Evolutionary conservation across 2,797 vertebrate species (phyloP).

Genomic region (Silurus lanzhouensis): DNA sequence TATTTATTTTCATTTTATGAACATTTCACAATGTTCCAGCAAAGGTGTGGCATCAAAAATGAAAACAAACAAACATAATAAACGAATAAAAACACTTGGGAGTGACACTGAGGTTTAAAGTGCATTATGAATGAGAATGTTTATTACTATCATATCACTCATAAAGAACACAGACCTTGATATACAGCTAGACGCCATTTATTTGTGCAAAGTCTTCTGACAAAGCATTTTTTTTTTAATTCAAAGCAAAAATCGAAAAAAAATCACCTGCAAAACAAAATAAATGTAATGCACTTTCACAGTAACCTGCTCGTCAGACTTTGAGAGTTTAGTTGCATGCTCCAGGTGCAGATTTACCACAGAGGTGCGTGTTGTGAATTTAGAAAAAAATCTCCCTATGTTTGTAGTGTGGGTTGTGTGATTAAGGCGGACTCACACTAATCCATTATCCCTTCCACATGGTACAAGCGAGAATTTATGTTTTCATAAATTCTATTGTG

Average conservation of each 20-base stretch:
- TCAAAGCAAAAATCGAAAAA: neutral
- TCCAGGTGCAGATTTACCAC: neutral
- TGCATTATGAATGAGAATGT: too few species aligned
- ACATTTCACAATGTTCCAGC: neutral
- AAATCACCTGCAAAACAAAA: neutral
- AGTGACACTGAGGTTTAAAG: too few species aligned
- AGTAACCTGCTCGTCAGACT: neutral
- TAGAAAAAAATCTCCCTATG: neutral
- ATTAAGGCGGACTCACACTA: neutral
- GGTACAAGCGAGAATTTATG: neutral
- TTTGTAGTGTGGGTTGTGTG: neutral
- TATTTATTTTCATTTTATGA: neutral
- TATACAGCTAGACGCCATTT: too few species aligned
- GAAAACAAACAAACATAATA: neutral
- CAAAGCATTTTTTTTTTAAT: neutral
- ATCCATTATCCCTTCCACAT: neutral
- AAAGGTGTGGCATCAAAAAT: neutral
- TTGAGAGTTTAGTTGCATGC: neutral
- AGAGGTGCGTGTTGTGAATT: neutral
- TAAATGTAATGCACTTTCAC: neutral
- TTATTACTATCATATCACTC: too few species aligned
- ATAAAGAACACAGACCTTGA: too few species aligned
- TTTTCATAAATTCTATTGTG: neutral
- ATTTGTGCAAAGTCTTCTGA: too few species aligned
- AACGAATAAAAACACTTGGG: too few species aligned